Base-by-base conservation (phyloP, 2,888 invertebrate genomes). In the Drosophila subquinaria region DNA sequence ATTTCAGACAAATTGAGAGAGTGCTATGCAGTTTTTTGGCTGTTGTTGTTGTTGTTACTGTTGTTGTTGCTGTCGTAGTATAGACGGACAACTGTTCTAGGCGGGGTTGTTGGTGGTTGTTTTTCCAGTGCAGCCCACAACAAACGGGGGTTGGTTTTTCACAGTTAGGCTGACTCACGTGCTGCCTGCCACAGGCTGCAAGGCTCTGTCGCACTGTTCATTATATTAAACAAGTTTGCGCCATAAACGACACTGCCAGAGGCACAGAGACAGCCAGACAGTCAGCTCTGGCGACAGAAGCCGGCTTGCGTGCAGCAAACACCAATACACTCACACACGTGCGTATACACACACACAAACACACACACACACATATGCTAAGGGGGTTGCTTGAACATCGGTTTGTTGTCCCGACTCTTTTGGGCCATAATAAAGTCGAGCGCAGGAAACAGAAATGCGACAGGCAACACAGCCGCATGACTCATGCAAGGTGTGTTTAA, bases 211-310 rank as follows among this genome's bases (percentile, higher is more conserved):
- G 76, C 71, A 65, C 73, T 88, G 88, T 88, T 85, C 82, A 89
- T 87, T 87, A 85, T 87, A 85, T 87, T 89, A 87, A 87, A 88
- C 90, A 87, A 87, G 86, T 89, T 88, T 87, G 73, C 81, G 73
- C 81, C 82, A 89, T 82, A 88, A 89, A 82, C 76, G 88, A 78
- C 76, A 75, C 71, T 67, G 86, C 82, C 82, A 73, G 76, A 81
- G 68, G 87, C 80, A 69, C 76, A 73, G 38, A 78, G 69, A 64
- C 69, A 64, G 61, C 10, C 33, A 20, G 35, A 38, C 11, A 23
- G 30, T 33, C 13, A 30, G 48, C 40, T 40, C 43, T 70, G 70
- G 71, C 65, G 79, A 67, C 68, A 77, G 75, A 52, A 70, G 76
- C 56, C 80, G 79, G 79, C 73, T 70, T 62, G 80, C 80, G 73